These are phyloP conservation scores for Acronicta aceris DNA, from an alignment of 2,888 invertebrate genomes.

Conservation along the genomic window DNA sequence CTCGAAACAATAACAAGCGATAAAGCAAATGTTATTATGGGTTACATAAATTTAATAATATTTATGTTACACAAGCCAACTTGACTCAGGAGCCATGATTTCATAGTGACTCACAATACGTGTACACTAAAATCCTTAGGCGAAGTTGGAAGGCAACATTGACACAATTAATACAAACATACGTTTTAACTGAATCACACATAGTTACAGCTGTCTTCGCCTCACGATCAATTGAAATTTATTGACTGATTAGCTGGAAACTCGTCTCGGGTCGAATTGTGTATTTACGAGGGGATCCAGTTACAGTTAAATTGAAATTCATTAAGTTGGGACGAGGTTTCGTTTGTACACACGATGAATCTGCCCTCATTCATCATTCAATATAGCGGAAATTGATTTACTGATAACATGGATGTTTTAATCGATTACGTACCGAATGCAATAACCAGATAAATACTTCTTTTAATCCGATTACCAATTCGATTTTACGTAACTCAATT, in stretches of 20 bases:
- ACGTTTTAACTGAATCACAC: constrained; percentile 66
- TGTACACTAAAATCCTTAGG: constrained; percentile 63
- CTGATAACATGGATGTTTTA: constrained; percentile 14
- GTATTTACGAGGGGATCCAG: constrained; percentile 65
- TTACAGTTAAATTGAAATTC: constrained; percentile 66
- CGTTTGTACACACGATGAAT: constrained; percentile 20
- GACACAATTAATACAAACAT: constrained; percentile 65
- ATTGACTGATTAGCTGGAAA: constrained; percentile 74
- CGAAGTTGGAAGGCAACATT: constrained; percentile 64
- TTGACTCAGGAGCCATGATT: constrained; percentile 62
- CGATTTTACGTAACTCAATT: constrained; percentile 16
- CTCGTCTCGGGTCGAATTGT: constrained; percentile 67
- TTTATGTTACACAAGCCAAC: constrained; percentile 47
- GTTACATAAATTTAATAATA: constrained; percentile 64
- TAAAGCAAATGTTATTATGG: constrained; percentile 59
- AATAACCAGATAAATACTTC: constrained; percentile 14
- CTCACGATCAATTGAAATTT: constrained; percentile 75
- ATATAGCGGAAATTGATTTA: constrained; percentile 11
- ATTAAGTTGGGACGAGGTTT: constrained; percentile 51
- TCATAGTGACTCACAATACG: constrained; percentile 69
- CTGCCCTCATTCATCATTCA: constrained; percentile 19
- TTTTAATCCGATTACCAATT: constrained; percentile 23
- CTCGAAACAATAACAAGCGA: constrained; percentile 62
- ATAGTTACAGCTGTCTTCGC: constrained; percentile 55
- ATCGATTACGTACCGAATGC: constrained; percentile 22